A percentile compares a stretch with the other conserved stretches of the same genome.
Conservation (phyloP, 2,113 vertebrate species). For the Raphicerus campestris region DNA sequence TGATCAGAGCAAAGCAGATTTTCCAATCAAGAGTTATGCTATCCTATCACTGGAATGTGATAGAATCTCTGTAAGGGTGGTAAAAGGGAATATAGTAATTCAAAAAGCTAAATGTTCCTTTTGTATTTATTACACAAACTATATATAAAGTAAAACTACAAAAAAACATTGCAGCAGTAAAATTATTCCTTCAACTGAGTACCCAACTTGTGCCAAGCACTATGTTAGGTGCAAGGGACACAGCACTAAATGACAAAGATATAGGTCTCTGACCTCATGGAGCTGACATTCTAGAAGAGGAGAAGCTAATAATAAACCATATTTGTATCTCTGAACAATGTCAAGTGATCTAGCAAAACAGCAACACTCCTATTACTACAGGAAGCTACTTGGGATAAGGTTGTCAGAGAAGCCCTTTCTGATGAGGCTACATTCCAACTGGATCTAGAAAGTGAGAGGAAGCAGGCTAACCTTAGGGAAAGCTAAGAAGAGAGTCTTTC, state of each 20-base stretch:
- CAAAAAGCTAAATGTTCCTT: neutral
- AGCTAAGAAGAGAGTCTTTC: neutral
- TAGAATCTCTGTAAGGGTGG: neutral
- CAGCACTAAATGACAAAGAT: neutral
- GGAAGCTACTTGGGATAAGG: neutral
- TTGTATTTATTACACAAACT: neutral
- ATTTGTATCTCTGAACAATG: neutral
- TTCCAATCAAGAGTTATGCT: neutral
- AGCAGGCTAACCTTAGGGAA: neutral
- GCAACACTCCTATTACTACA: neutral
- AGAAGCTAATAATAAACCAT: neutral
- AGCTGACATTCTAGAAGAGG: neutral
- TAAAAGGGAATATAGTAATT: neutral
- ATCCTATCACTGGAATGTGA: neutral
- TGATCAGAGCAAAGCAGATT: neutral
- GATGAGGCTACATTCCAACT: neutral
- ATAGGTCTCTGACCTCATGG: neutral
- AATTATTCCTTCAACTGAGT: neutral
- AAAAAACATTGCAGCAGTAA: neutral
- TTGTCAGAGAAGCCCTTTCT: neutral
- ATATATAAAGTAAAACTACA: neutral
- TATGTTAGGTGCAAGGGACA: neutral
- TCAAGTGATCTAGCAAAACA: neutral
- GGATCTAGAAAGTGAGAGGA: neutral
- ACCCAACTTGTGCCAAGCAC: neutral